These are phyloP conservation scores for Etheostoma nigrum DNA, from an alignment of 2,797 vertebrate species.

Conservation along the genomic window DNA sequence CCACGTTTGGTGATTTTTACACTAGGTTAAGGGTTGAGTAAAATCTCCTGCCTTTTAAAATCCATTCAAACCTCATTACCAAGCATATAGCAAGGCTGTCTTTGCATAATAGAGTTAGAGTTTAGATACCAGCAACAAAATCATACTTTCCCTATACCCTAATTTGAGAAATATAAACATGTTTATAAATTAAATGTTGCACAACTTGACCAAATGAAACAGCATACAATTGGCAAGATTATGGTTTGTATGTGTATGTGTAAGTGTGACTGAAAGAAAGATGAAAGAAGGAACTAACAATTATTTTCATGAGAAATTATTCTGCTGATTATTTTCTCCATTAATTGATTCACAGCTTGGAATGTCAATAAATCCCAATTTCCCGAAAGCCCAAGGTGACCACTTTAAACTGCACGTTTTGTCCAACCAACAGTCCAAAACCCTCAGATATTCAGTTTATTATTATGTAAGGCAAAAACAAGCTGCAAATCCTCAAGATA, in stretches of 20 bases:
- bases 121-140: neutral
- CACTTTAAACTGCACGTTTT: neutral
- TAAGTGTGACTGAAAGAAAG: neutral
- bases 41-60: neutral
- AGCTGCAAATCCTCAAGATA: neutral
- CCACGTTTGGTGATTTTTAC: neutral
- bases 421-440: neutral
- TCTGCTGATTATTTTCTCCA: neutral
- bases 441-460: neutral
- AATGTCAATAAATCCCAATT: neutral
- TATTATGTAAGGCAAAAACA: neutral
- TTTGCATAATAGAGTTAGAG: neutral
- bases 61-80: neutral
- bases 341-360: neutral
- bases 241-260: neutral
- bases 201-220: neutral
- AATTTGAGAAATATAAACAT: neutral
- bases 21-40: neutral
- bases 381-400: neutral
- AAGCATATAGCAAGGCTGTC: neutral
- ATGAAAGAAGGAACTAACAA: neutral
- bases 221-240: neutral
- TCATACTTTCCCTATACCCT: neutral
- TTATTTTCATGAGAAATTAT: neutral
- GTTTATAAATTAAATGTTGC: neutral